Evolutionary conservation across 2,888 invertebrate species (phyloP), one percentile per base, ranked within the genome.

Genomic region (Hoplodrina blanda): DNA sequence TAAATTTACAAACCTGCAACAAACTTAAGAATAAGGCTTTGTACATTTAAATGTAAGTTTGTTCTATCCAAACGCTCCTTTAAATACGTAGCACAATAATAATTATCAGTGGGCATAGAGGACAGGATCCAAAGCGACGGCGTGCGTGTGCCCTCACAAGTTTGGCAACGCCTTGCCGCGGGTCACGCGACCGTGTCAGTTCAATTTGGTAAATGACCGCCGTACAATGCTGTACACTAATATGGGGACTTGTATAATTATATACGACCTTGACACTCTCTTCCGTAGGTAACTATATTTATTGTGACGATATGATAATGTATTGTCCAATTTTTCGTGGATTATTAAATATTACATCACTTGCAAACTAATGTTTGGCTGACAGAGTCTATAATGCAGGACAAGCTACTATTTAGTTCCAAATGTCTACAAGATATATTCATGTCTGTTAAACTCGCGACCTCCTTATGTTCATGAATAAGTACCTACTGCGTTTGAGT

Each of bases 181-280:
- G 85, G 93, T 92, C 93, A 93, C 93, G 93, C 93, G 78, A 93
- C 55, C 82, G 83, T 86, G 87, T 90, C 87, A 88, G 85, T 85
- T 86, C 91, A 92, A 93, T 93, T 93, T 92, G 87, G 88, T 88
- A 92, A 93, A 93, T 92, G 91, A 91, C 91, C 88, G 77, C 85
- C 71, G 77, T 84, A 85, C 84, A 85, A 84, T 86, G 78, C 68
- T 72, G 61, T 65, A 78, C 76, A 79, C 80, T 85, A 85, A 85
- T 84, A 83, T 68, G 74, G 65, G 62, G 84, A 78, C 73, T 83
- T 70, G 73, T 69, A 77, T 84, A 89, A 90, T 90, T 89, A 80
- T 83, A 76, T 74, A 73, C 76, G 75, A 79, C 85, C 88, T 89
- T 86, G 81, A 85, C 81, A 83, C 69, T 84, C 66, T 72, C 55